Evolutionary conservation across 2,888 invertebrate genomes (phyloP).

Genomic region (Nebria brevicollis): DNA sequence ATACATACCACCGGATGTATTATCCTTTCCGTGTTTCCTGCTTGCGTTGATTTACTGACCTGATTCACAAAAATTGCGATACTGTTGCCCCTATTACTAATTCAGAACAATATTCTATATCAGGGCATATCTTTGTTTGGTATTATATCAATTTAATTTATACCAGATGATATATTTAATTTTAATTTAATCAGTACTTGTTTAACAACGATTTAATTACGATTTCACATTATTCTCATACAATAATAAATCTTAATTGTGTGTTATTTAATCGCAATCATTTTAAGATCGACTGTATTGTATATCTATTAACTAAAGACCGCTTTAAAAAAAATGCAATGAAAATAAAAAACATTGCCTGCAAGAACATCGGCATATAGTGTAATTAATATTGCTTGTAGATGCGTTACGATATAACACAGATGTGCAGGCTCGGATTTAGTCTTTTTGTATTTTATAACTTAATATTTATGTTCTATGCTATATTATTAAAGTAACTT

Average conservation of each 20-base stretch:
- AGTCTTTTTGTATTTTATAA: neutral
- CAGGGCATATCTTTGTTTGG: no score
- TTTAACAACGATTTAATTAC: neutral
- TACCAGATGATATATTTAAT: neutral
- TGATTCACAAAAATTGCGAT: conserved; percentile 11
- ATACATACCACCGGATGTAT: conserved; percentile 7
- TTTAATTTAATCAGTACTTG: neutral
- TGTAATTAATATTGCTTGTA: conserved; percentile 1
- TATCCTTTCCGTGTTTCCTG: conserved; percentile 18
- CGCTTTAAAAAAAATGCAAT: neutral
- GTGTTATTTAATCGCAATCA: neutral
- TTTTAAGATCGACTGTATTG: neutral
- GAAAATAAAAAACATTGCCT: neutral
- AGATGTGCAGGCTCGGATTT: neutral
- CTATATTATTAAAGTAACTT: no score
- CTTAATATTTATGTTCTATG: neutral
- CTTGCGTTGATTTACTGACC: conserved; percentile 14
- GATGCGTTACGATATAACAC: neutral
- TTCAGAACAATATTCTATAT: neutral
- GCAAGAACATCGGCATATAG: neutral
- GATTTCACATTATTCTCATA: neutral
- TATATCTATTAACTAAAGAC: neutral
- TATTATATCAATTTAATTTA: neutral
- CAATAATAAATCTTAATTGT: neutral
- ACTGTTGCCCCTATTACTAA: neutral